Evolutionary conservation across 2,888 invertebrate species (phyloP).

Genomic region (Ennomos quercinarius): DNA sequence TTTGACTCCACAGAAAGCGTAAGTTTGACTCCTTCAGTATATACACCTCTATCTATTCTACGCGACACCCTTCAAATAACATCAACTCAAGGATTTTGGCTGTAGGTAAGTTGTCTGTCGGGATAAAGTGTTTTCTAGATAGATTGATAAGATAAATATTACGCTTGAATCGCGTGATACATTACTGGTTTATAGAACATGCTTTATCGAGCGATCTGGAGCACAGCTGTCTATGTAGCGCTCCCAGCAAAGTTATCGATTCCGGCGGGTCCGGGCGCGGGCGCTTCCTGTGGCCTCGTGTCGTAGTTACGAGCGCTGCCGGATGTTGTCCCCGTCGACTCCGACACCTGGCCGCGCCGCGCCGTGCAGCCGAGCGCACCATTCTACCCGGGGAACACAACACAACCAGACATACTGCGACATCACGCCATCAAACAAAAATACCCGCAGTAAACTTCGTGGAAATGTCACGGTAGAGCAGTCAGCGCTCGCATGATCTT

Average conservation of each 20-base stretch:
- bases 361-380: slow-evolving; percentile 5
- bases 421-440: slow-evolving; percentile 9
- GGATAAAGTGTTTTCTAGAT: no score
- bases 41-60: no score
- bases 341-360: background rate
- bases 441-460: slow-evolving; percentile 13
- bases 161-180: background rate
- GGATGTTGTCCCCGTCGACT: slow-evolving; percentile 8
- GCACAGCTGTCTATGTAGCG: slow-evolving; percentile 17
- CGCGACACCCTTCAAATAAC: no score
- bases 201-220: slow-evolving; percentile 1
- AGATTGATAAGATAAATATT: no score
- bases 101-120: no score
- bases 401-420: slow-evolving; percentile 1
- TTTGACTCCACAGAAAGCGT: no score
- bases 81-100: no score
- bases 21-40: no score
- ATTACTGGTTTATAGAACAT: slow-evolving; percentile 7
- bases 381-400: slow-evolving; percentile 18
- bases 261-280: no score
- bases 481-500: slow-evolving; percentile 21
- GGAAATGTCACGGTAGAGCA: slow-evolving; percentile 15
- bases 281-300: slow-evolving; percentile 7
- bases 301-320: slow-evolving; percentile 5
- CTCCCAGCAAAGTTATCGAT: slow-evolving; percentile 12